These are phyloP conservation scores for Melanophora roralis DNA, from an alignment of 2,888 invertebrate genomes.

Conservation along the genomic window DNA sequence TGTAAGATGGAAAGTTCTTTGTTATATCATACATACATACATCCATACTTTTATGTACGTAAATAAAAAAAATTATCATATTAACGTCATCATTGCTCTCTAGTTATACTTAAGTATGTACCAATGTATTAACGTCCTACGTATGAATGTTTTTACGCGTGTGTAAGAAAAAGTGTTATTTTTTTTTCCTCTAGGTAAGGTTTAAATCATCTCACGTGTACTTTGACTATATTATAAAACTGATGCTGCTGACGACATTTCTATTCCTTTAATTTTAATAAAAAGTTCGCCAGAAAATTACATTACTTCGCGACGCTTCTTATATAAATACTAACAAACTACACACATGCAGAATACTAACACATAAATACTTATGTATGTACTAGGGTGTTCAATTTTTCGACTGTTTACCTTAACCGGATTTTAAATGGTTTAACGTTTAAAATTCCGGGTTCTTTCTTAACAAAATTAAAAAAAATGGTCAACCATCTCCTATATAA, in stretches of 20 bases:
- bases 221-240: conserved; percentile 17
- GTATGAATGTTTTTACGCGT: not conserved
- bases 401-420: no score
- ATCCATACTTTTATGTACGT: not conserved
- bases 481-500: no score
- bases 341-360: not conserved
- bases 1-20: no score
- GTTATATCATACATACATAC: no score
- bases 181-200: conserved; percentile 12
- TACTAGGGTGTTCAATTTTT: no score
- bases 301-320: not conserved
- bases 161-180: conserved; percentile 4
- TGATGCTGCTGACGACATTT: conserved; percentile 28
- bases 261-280: conserved; percentile 51
- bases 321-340: not conserved
- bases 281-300: conserved; percentile 42
- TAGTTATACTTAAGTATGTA: no score
- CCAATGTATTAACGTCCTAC: no score
- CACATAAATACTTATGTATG: not conserved
- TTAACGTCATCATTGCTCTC: conserved; percentile 26
- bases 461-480: no score
- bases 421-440: no score
- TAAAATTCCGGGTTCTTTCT: no score
- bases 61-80: conserved; percentile 28
- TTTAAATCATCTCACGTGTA: conserved; percentile 25